phyloP scores from a whole-genome alignment of 2,888 invertebrate species.

The Acronicta alni region DNA sequence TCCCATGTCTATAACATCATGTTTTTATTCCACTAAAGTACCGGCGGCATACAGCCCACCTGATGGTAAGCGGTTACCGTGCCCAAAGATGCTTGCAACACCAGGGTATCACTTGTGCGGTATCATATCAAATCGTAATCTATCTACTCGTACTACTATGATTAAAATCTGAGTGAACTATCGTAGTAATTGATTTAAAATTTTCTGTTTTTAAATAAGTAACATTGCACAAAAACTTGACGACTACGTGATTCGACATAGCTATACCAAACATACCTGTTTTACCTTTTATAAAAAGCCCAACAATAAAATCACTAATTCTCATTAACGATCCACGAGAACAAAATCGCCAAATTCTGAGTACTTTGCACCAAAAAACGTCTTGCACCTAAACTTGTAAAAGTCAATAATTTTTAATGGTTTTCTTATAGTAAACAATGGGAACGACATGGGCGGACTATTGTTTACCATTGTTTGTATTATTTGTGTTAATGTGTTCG shows the following conservation, averaged over 20 bases:
- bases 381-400: conserved; percentile 58
- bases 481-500: conserved; percentile 79
- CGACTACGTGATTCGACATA: conserved; percentile 31
- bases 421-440: conserved; percentile 79
- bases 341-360: conserved; percentile 67
- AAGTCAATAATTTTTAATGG: conserved; percentile 84
- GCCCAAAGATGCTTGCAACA: no score
- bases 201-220: neutral
- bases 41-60: no score
- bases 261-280: conserved; percentile 31
- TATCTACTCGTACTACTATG: no score
- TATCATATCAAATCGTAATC: no score
- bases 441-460: conserved; percentile 58
- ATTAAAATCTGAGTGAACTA: no score
- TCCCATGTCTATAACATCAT: no score
- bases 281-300: conserved; percentile 53
- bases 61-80: no score
- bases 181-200: no score
- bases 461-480: conserved; percentile 67
- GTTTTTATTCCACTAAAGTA: no score
- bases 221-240: conserved; percentile 23
- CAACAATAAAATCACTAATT: conserved; percentile 57
- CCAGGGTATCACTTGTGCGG: no score
- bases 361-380: conserved; percentile 68
- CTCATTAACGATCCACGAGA: conserved; percentile 60